Evolutionary conservation across 2,888 invertebrate species (phyloP), one percentile per base, ranked within the genome.

Genomic region (Scaptodrosophila latifasciaeformis): DNA sequence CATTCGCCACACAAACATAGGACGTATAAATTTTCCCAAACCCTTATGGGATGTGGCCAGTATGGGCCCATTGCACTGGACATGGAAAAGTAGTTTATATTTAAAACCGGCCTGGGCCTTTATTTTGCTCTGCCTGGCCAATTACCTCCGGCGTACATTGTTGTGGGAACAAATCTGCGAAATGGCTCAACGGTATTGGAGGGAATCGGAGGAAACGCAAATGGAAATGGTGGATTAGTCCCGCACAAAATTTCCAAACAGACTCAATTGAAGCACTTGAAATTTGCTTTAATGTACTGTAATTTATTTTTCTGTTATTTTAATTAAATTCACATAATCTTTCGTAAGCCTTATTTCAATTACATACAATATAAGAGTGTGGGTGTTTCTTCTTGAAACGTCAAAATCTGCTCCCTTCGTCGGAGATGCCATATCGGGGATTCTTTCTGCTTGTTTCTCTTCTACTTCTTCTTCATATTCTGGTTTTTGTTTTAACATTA

Each of bases 21-120:
- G 58, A 87, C 90, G 13, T 89, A 90, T 2, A 59, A 66, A 35
- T 3, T 7, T 24, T 3, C 59, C 60, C 2, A 62, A 48, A 24
- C 63, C 6, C n/a, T 42, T 68, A 2, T 13, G 19, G 1, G 0
- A 40, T 54, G 1, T 89, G 89, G 52, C 89, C 89, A 13, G 29
- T 5, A 5, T 44, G 2, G 17, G 12, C 27, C 97, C 97, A 0
- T 90, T 97, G 10, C 90, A 92, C 0, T 92, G 92, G 82, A 91
- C 91, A 4, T 90, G 90, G 66, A 92, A 93, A 66, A 90, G 92
- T 0, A 97, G 97, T 85, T 92, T 93, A 81, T 92, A 93, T 74
- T 86, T 97, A 31, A 89, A 92, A 45, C 81, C 96, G 6, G 92
- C 97, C 0, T 97, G 96, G 96, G 67, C 90, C 18, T 97, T 97